Conservation (phyloP, 2,797 vertebrate species). For the Falco concolor region DNA sequence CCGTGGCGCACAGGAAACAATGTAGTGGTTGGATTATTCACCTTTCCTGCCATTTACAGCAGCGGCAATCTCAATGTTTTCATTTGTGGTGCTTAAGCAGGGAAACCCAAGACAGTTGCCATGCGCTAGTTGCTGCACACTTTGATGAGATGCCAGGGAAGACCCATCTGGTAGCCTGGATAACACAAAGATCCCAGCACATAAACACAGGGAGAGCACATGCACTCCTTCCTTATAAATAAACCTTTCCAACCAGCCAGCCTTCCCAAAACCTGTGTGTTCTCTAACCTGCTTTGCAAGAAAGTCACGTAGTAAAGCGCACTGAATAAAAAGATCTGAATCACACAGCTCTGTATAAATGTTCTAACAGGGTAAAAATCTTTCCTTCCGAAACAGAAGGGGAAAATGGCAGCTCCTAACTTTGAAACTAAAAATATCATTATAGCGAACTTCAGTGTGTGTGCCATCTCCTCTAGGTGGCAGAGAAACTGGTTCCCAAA, state of each 20-base stretch:
- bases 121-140: neutral
- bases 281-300: neutral
- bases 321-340: neutral
- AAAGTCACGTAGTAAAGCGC: rapidly evolving
- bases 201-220: neutral
- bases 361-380: neutral
- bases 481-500: neutral
- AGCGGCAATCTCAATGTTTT: neutral
- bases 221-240: neutral
- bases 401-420: neutral
- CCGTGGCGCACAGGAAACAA: neutral
- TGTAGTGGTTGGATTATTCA: neutral
- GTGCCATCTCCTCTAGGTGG: neutral
- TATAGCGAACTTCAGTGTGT: neutral
- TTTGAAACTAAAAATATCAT: neutral
- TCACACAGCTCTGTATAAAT: neutral
- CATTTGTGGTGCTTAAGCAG: neutral
- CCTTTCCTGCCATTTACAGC: neutral
- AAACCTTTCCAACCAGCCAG: neutral
- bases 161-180: neutral
- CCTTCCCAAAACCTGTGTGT: neutral
- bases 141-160: neutral
- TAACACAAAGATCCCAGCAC: neutral
- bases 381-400: neutral
- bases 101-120: neutral